Conservation (phyloP, 1,140 invertebrate genomes). For the Hyles vespertilio region DNA sequence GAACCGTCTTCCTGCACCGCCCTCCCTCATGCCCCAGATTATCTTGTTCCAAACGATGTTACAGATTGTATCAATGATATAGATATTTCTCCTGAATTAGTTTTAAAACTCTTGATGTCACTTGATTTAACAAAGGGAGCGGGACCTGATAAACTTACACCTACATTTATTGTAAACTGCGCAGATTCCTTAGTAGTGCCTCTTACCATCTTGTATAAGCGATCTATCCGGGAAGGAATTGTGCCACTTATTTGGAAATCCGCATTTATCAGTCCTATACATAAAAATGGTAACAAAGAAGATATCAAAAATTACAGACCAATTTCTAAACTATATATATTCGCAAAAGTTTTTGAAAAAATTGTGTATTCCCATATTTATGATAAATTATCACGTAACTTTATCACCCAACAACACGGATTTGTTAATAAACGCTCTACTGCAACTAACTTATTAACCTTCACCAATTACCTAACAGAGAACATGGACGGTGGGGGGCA, state of each 20-base stretch:
- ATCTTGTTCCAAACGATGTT: constrained; percentile 1
- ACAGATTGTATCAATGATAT: neutral
- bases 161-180: constrained; percentile 27
- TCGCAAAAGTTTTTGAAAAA: constrained; percentile 29
- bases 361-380: constrained; percentile 9
- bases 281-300: constrained; percentile 23
- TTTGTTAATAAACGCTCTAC: constrained; percentile 30
- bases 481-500: constrained; percentile 25
- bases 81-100: neutral
- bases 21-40: neutral
- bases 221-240: constrained; percentile 19
- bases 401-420: constrained; percentile 32
- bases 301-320: neutral
- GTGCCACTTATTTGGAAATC: constrained; percentile 30
- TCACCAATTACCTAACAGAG: constrained; percentile 15
- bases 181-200: constrained; percentile 20
- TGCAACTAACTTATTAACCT: constrained; percentile 28
- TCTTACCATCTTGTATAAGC: constrained; percentile 19
- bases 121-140: constrained; percentile 10
- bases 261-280: constrained; percentile 28
- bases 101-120: constrained; percentile 1
- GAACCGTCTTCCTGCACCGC: neutral
- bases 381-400: neutral
- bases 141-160: constrained; percentile 20
- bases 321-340: constrained; percentile 10